phyloP scores from a whole-genome alignment of 2,797 vertebrate species.

The Anas bahamensis region DNA sequence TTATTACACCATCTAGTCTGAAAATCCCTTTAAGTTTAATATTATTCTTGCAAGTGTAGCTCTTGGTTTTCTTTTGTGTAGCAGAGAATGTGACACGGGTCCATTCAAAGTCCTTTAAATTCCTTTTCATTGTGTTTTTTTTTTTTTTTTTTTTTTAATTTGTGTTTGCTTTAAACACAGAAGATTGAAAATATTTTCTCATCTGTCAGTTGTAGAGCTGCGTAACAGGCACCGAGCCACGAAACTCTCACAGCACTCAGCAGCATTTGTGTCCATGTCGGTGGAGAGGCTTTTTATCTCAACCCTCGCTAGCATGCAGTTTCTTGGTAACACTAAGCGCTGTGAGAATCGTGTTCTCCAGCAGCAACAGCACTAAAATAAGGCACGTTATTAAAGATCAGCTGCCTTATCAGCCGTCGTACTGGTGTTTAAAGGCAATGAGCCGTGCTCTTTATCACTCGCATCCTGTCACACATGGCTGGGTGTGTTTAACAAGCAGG shows the following conservation, averaged over 20 bases:
- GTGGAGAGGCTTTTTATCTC: neutral
- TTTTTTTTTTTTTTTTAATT: neutral
- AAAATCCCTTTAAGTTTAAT: neutral
- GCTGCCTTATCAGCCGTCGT: neutral
- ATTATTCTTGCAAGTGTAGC: neutral
- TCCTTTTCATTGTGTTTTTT: neutral
- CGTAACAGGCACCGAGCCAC: neutral
- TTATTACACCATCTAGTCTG: neutral
- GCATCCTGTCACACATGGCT: neutral
- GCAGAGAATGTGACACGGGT: neutral
- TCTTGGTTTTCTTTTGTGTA: neutral
- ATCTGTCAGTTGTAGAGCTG: neutral
- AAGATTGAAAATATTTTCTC: neutral
- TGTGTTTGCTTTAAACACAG: neutral
- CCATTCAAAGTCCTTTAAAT: neutral
- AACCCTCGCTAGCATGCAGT: neutral
- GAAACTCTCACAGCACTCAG: neutral
- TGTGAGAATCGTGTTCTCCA: neutral
- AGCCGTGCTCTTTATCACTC: neutral
- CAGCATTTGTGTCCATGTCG: neutral
- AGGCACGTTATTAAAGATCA: neutral
- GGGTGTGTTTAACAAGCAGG: constrained; percentile 66
- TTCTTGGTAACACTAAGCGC: neutral
- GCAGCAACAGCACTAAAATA: neutral
- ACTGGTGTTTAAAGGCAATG: neutral